Conservation (phyloP, 2,113 vertebrate species). For the Podocnemis expansa region DNA sequence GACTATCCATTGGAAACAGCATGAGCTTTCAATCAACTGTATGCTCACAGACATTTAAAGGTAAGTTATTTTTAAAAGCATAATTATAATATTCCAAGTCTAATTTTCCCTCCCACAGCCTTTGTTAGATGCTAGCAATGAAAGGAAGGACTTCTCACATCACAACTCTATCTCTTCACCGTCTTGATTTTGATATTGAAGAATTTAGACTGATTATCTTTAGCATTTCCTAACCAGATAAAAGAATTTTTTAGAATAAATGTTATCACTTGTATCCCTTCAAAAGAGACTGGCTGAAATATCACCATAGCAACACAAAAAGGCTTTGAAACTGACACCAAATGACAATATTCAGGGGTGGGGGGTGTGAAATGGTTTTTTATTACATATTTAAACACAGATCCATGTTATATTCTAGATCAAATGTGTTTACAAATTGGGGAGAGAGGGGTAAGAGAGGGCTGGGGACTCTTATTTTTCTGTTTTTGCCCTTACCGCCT, state of each 20-base stretch:
- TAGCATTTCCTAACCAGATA: neutral
- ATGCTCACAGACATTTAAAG: neutral
- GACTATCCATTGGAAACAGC: neutral
- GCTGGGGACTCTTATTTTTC: neutral
- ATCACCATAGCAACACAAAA: constrained; percentile 31
- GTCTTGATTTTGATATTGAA: constrained; percentile 13
- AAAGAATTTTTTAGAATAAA: neutral
- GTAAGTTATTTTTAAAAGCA: neutral
- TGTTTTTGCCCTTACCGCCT: neutral
- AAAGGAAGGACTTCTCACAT: neutral
- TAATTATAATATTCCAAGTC: neutral
- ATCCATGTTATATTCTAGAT: neutral
- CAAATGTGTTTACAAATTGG: neutral
- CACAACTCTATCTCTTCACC: neutral
- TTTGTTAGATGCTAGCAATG: neutral
- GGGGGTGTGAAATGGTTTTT: neutral
- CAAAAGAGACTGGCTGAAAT: constrained; percentile 12
- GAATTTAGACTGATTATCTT: constrained; percentile 25
- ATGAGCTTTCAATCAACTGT: neutral
- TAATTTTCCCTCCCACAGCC: neutral
- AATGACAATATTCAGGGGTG: neutral
- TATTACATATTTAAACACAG: constrained; percentile 12
- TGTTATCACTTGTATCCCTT: constrained; percentile 23
- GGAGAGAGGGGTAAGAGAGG: neutral
- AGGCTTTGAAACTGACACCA: neutral